Evolutionary conservation across 1,140 invertebrate genomes (phyloP), one percentile per base, ranked within the genome.

Genomic region (Neodiprion lecontei): DNA sequence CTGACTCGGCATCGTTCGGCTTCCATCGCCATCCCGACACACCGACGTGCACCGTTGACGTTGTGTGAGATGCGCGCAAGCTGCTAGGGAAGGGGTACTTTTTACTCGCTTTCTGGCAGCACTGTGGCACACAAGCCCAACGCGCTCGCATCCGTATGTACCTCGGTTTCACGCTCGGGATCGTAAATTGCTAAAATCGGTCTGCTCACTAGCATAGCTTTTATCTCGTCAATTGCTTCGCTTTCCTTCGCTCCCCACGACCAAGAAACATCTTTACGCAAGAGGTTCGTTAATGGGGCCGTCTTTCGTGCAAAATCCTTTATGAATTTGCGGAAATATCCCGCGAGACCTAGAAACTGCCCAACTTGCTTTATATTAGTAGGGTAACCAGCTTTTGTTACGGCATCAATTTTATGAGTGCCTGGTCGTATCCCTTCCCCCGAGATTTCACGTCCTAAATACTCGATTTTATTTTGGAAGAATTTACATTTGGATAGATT

Each of bases 241-340:
- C 17, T 21, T 21, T 21, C 17, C 17, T 21, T 21, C 17, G 17
- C 17, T 21, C 69, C 61, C 77, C 74, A 78, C 1, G 1, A 0
- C 71, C 73, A 78, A 0, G 48, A 1, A 5, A 70, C 72, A 66
- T 74, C 70, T 69, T 85, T 86, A 65, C 70, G 74, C 12, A 77
- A 68, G 9, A 86, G 72, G 11, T 77, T 50, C 0, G 79, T 80
- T 14, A 86, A 75, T n/a, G 80, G 81, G 5, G 68, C 77, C 8
- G 79, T 79, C 69, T 77, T 80, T 9, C n/a, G 61, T 0, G 83
- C 77, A 69, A 81, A 87, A n/a, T 78, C 53, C 50, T 70, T 12
- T 3, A 86, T 78, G 67, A 86, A 87, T 68, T 76, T 76, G 1
- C 84, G 67, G 67, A 88, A 88, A 74, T 84, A 87, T 48, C 84